Evolutionary conservation across 2,113 vertebrate species (phyloP), one percentile per base, ranked within the genome.

Genomic region (Gallinago media): DNA sequence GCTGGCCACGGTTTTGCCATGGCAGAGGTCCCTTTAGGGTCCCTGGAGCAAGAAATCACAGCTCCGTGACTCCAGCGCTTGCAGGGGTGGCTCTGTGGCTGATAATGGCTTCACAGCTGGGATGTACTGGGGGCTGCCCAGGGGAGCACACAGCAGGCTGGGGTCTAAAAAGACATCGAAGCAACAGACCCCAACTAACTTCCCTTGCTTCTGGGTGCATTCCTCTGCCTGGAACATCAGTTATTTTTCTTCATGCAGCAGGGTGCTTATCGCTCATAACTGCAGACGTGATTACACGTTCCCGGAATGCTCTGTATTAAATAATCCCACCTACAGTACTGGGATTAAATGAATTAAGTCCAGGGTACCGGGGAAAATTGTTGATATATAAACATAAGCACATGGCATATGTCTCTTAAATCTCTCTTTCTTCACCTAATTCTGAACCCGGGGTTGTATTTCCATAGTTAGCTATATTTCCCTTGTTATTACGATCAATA

Each of bases 291-390:
- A 88, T 93, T 94, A 92, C 88, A 62, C 7, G 4, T 89, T 93
- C 86, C 92, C 0, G 12, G 95, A 95, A 94, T 58, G 73, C 68
- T 92, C 52, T 25, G 8, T 31, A 62, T 81, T 85, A 94, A 96
- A 85, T 86, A 91, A 88, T 85, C 66, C 73, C 72, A 68, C 71
- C 83, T 93, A 52, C 75, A 66, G 46, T 78, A 89, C 1, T 52
- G 61, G 81, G 88, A 93, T 96, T 97, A 93, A 93, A 92, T 63
- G 77, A 74, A 32, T 42, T 79, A 88, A 94, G 61, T 89, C 92
- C 52, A 40, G 83, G 36, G 88, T 34, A 67, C 59, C 2, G 6
- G 71, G 54, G 8, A 16, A 95, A 91, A 95, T 74, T 56, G 92
- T 78, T 86, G 52, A 61, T 49, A 54, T 82, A 75, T 61, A 71